A percentile compares a stretch with the other conserved stretches of the same genome.
Conservation (phyloP, 1,140 invertebrate species). For the Agrilus planipennis region DNA sequence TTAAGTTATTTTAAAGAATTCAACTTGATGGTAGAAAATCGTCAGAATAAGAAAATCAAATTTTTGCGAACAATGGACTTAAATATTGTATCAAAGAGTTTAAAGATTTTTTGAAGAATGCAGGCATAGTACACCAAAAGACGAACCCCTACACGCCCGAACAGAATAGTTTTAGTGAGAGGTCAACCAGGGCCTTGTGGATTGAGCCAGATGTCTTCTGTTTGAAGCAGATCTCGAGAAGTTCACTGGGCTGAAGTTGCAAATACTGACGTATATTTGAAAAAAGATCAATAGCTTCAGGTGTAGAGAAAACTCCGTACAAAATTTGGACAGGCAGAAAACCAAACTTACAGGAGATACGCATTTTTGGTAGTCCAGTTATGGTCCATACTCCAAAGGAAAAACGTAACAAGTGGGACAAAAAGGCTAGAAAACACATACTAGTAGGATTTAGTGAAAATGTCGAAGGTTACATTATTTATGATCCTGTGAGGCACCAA, state of each 20-base stretch:
- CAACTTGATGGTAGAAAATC: slow-evolving; percentile 20
- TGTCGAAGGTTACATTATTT: slow-evolving; percentile 17
- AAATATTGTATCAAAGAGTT: slow-evolving; percentile 23
- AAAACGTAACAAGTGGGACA: slow-evolving; percentile 19
- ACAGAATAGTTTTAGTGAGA: slow-evolving; percentile 35
- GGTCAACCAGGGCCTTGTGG: slow-evolving; percentile 31
- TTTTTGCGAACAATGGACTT: slow-evolving; percentile 19
- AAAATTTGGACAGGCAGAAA: slow-evolving; percentile 19
- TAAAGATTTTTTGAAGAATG: slow-evolving; percentile 17
- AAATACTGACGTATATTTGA: slow-evolving; percentile 33
- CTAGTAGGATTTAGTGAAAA: slow-evolving; percentile 17
- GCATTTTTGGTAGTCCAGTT: slow-evolving; percentile 23
- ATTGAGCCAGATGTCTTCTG: slow-evolving; percentile 31
- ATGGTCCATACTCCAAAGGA: slow-evolving; percentile 27
- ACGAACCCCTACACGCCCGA: slow-evolving; percentile 29
- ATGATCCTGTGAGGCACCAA: slow-evolving; percentile 20
- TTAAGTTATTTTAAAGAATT: slow-evolving; percentile 21
- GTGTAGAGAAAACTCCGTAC: slow-evolving; percentile 15
- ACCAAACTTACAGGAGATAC: slow-evolving; percentile 22
- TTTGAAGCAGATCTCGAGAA: slow-evolving; percentile 23
- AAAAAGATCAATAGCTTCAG: slow-evolving; percentile 26
- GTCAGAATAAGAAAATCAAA: slow-evolving; percentile 22
- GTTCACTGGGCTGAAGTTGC: slow-evolving; percentile 35
- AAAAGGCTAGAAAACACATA: slow-evolving; percentile 19
- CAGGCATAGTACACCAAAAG: slow-evolving; percentile 20